phyloP scores from a whole-genome alignment of 1,140 invertebrate genomes.

The Euwallacea fornicatus region DNA sequence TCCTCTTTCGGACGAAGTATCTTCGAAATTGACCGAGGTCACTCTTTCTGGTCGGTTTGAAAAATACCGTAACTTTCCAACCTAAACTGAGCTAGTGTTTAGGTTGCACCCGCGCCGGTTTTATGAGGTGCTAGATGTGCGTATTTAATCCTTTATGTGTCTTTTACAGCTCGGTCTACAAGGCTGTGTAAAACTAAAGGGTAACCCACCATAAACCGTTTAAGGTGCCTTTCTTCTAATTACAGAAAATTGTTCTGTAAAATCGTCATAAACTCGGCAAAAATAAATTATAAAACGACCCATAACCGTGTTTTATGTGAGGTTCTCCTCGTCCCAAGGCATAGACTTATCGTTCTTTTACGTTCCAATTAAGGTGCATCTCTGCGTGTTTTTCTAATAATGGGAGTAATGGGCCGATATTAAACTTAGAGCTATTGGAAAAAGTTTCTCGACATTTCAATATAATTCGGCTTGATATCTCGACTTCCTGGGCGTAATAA shows the following conservation, averaged over 20 bases:
- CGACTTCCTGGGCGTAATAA: neutral
- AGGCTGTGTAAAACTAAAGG: no score
- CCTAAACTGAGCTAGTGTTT: no score
- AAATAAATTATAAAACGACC: slow-evolving; percentile 19
- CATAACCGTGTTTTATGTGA: slow-evolving; percentile 15
- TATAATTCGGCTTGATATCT: slow-evolving; percentile 2
- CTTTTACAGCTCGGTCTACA: no score
- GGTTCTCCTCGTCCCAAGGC: slow-evolving; percentile 6
- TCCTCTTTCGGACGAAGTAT: no score
- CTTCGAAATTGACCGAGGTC: no score
- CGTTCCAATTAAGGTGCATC: slow-evolving; percentile 18
- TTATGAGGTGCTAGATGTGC: no score
- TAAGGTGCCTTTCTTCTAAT: slow-evolving; percentile 20
- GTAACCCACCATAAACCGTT: slow-evolving; percentile 5
- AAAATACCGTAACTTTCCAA: no score
- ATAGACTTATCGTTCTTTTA: slow-evolving; percentile 14
- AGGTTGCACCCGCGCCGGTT: no score
- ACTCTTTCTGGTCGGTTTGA: no score
- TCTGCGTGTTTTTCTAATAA: slow-evolving; percentile 5
- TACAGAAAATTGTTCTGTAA: slow-evolving; percentile 21
- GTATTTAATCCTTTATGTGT: no score
- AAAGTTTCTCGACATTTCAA: neutral
- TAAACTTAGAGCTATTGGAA: no score
- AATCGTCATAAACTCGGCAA: slow-evolving; percentile 12
- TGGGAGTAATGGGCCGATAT: no score